Conservation (phyloP, 2,797 vertebrate species). For the Neoniphon sammara region DNA sequence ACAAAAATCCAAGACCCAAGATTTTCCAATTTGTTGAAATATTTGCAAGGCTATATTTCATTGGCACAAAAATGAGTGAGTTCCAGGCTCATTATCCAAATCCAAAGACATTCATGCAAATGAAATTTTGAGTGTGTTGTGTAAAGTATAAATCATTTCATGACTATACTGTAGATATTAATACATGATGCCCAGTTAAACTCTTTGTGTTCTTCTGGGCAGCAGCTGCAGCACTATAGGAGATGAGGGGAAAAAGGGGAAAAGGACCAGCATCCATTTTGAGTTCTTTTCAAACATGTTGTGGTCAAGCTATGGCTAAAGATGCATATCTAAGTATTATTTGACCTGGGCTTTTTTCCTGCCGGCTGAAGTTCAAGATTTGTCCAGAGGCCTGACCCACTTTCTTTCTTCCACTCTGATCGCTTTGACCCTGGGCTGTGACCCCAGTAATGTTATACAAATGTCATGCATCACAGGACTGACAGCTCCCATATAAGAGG, state of each 20-base stretch:
- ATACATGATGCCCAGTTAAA: conserved; percentile 20
- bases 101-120: too few relatives aligned
- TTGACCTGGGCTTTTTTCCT: conserved; percentile 69
- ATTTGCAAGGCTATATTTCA: neutral
- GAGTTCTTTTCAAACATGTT: conserved; percentile 59
- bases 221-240: conserved; percentile 55
- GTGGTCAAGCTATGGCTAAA: conserved; percentile 50
- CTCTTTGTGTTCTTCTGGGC: conserved; percentile 28
- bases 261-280: too few relatives aligned
- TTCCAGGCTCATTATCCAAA: too few relatives aligned
- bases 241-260: too few relatives aligned
- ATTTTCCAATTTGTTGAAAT: neutral
- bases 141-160: conserved; percentile 1
- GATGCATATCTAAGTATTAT: conserved; percentile 70
- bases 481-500: conserved; percentile 56
- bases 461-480: conserved; percentile 68
- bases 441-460: conserved; percentile 77
- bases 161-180: neutral
- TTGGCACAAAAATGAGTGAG: neutral
- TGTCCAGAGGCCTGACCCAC: conserved; percentile 57
- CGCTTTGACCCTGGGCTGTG: conserved; percentile 60
- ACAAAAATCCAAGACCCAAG: neutral
- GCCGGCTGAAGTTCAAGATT: conserved; percentile 73
- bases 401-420: conserved; percentile 54
- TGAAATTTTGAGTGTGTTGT: neutral